Evolutionary conservation across 2,888 invertebrate genomes (phyloP), one percentile per base, ranked within the genome.

Genomic region (Eupithecia pulchellata): DNA sequence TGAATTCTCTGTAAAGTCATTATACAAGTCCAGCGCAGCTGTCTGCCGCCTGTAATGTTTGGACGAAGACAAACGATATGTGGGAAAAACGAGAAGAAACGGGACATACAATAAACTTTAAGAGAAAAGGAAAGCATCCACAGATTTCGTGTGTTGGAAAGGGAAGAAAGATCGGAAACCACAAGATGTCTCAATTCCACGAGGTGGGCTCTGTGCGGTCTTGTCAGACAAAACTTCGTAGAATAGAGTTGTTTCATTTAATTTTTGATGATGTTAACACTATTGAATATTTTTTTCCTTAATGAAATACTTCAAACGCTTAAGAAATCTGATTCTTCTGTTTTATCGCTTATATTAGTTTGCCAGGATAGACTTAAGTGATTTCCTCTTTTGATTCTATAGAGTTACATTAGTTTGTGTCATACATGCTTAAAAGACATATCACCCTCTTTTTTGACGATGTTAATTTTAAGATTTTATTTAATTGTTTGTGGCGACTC

Each of bases 181-280:
- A 93, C 94, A 93, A 93, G 93, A 94, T 93, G 93, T 94, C 94
- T 94, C 92, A 94, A 94, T 94, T 93, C 94, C 91, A 91, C 89
- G 90, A 91, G 90, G 87, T 89, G 83, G 92, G 89, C 86, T 86
- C 89, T 93, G 93, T 93, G 94, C 91, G 94, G 93, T 92, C 94
- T 87, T 85, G 86, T 86, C 88, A 88, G 89, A 89, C 86, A 86
- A 89, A 90, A 89, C 86, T 89, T 89, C 90, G 89, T 90, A 89
- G 89, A 91, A 89, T 89, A 87, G 88, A 84, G 85, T 89, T 87
- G 81, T 85, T 89, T 86, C 83, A 76, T 73, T 77, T 69, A 67
- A 55, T 39, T 64, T 52, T 47, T 68, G 25, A 52, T 52, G 25
- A 52, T 52, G 57, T 69, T 62, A 69, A 60, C n/a, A 70, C 52